Conservation (phyloP, 2,113 vertebrate species). For the Columba livia region DNA sequence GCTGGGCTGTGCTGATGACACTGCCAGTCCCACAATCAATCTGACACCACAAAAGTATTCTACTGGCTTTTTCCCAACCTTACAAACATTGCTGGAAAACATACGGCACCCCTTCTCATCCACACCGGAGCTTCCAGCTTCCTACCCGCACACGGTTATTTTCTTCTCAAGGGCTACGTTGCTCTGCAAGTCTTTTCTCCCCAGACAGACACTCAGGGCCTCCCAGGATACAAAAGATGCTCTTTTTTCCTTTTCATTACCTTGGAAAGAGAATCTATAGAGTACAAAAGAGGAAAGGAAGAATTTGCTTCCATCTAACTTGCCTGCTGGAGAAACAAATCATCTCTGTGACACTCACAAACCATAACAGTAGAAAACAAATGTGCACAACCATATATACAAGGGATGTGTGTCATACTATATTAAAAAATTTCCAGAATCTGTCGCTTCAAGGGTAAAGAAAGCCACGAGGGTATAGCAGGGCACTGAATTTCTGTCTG, state of each 20-base stretch:
- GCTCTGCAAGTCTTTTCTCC: not conserved
- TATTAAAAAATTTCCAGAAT: not conserved
- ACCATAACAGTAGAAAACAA: not conserved
- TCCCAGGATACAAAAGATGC: not conserved
- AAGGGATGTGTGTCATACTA: not conserved
- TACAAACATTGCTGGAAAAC: not conserved
- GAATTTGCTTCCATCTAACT: not conserved
- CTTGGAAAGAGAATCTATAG: not conserved
- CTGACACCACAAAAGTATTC: not conserved
- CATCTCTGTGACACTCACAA: not conserved
- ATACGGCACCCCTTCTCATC: not conserved
- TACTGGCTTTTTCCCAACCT: not conserved
- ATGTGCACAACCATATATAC: not conserved
- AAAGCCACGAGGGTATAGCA: not conserved
- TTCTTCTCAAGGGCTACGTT: not conserved
- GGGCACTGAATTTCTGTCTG: not conserved
- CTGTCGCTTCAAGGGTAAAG: not conserved
- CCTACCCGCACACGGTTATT: not conserved
- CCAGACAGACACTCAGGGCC: accelerated
- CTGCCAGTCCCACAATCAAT: not conserved
- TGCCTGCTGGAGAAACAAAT: not conserved
- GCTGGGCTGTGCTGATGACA: not conserved
- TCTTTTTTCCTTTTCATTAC: not conserved
- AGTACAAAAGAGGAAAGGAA: not conserved
- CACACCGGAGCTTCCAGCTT: not conserved